Conservation (phyloP, 2,113 vertebrate genomes). For the Corythornis madagascariensis region DNA sequence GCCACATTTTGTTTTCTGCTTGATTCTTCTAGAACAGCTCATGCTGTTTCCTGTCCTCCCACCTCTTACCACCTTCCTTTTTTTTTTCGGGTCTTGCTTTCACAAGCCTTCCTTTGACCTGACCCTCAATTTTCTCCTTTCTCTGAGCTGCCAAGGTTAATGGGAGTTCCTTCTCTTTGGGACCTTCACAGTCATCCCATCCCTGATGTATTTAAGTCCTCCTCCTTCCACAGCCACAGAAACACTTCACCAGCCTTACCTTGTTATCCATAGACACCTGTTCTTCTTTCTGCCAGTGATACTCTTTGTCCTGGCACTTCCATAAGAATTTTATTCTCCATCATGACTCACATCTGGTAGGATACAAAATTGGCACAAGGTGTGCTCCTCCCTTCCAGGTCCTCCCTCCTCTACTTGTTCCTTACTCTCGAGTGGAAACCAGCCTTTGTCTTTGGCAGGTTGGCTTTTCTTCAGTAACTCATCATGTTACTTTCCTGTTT, state of each 20-base stretch:
- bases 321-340: not conserved
- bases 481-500: not conserved
- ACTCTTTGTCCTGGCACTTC: not conserved
- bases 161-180: not conserved
- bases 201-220: not conserved
- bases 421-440: not conserved
- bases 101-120: not conserved
- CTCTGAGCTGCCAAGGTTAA: not conserved
- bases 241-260: not conserved
- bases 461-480: not conserved
- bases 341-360: not conserved
- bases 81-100: not conserved
- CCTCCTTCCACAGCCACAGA: not conserved
- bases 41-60: not conserved
- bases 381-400: not conserved
- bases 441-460: not conserved
- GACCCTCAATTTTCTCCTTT: not conserved
- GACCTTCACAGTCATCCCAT: not conserved
- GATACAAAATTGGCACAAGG: not conserved
- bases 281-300: not conserved
- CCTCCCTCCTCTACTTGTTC: not conserved
- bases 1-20: not conserved
- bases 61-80: not conserved
- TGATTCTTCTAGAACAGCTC: not conserved
- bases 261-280: not conserved